phyloP scores from a whole-genome alignment of 2,888 invertebrate species.

The Drosophila recens region DNA sequence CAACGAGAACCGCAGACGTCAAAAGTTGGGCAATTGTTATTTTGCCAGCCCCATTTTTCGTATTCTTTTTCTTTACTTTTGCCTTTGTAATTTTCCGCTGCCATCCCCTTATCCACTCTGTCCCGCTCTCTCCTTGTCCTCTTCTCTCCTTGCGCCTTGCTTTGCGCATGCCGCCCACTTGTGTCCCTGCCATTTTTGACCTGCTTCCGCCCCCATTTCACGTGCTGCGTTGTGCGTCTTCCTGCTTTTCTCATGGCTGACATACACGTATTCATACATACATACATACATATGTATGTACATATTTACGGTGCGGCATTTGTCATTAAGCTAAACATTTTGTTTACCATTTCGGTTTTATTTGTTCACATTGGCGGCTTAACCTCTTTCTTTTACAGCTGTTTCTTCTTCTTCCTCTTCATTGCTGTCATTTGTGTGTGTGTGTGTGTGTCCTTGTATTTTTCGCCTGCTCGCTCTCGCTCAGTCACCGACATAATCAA shows the following conservation, averaged over 20 bases:
- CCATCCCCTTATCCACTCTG: constrained; percentile 3
- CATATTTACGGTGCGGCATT: constrained; percentile 6
- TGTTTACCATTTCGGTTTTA: constrained; percentile 38
- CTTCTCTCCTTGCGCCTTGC: constrained; percentile 2
- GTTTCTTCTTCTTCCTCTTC: neutral
- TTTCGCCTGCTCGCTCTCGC: constrained; percentile 9
- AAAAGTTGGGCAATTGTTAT: constrained; percentile 44
- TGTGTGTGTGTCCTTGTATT: constrained; percentile 26
- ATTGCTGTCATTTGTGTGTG: constrained; percentile 5
- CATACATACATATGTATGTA: neutral
- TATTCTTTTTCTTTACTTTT: constrained; percentile 20
- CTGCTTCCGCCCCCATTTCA: constrained; percentile 33
- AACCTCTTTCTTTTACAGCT: constrained; percentile 9
- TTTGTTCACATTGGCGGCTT: constrained; percentile 33
- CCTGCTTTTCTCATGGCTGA: constrained; percentile 17
- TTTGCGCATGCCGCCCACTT: constrained; percentile 68
- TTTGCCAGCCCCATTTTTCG: constrained; percentile 30
- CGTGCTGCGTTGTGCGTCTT: constrained; percentile 46
- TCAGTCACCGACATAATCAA: neutral
- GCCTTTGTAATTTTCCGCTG: constrained; percentile 63
- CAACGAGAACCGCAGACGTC: constrained; percentile 17
- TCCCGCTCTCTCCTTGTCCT: neutral
- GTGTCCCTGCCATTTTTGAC: constrained; percentile 29
- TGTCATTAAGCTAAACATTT: constrained; percentile 29
- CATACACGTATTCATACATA: neutral